Conservation (phyloP, 2,888 invertebrate genomes). For the Zaprionus bogoriensis region DNA sequence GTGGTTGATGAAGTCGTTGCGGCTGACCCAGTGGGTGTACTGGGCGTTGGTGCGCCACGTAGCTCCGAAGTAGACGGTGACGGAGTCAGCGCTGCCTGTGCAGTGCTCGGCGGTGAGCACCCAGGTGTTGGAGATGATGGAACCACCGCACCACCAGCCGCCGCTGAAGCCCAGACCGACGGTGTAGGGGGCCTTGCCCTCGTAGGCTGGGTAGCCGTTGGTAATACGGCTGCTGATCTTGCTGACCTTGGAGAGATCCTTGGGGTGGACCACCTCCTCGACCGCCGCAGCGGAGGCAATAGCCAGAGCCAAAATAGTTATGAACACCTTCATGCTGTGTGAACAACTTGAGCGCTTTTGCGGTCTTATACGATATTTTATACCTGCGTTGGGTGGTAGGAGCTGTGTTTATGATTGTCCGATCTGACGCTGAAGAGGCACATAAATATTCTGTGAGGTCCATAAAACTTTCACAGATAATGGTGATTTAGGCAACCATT, state of each 20-base stretch:
- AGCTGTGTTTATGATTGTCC: slow-evolving; percentile 2
- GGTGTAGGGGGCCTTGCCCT: slow-evolving; percentile 71
- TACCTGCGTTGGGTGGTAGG: not conserved
- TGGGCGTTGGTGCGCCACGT: slow-evolving; percentile 53
- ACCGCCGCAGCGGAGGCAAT: slow-evolving; percentile 33
- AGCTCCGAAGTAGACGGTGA: slow-evolving; percentile 60
- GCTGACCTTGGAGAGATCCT: slow-evolving; percentile 36
- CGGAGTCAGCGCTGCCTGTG: slow-evolving; percentile 51
- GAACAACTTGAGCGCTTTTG: slow-evolving; percentile 18
- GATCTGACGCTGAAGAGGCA: slow-evolving; percentile 1
- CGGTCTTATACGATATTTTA: slow-evolving; percentile 5
- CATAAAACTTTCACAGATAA: slow-evolving; percentile 24
- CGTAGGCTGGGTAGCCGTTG: slow-evolving; percentile 58
- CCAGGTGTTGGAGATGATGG: slow-evolving; percentile 53
- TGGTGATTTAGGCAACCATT: slow-evolving; percentile 1
- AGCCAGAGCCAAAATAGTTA: slow-evolving; percentile 52
- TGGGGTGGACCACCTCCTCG: slow-evolving; percentile 35
- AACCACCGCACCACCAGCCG: slow-evolving; percentile 69
- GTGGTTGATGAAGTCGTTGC: slow-evolving; percentile 37
- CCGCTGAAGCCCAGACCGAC: slow-evolving; percentile 67
- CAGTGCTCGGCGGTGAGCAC: slow-evolving; percentile 73
- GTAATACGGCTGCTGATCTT: slow-evolving; percentile 58
- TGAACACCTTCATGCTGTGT: slow-evolving; percentile 51
- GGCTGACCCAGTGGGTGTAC: slow-evolving; percentile 48
- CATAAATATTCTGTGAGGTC: slow-evolving; percentile 23